Conservation (phyloP, 2,888 invertebrate species). For the Margaritifera margaritifera region DNA sequence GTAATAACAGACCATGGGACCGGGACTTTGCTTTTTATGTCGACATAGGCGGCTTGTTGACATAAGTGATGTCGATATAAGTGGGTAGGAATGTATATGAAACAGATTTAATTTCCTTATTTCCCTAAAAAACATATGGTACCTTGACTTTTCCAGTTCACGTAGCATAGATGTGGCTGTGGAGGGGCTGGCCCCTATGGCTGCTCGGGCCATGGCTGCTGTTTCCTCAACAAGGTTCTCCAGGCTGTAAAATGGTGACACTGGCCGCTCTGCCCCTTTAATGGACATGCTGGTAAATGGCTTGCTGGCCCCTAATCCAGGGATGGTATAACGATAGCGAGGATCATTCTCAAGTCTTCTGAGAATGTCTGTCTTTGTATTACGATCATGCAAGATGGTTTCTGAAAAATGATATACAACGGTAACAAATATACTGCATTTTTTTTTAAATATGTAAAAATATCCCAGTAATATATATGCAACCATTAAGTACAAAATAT, state of each 20-base stretch:
- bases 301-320: no score
- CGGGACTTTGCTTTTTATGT: no score
- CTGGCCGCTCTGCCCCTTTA: constrained; percentile 1
- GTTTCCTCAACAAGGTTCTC: constrained; percentile 61
- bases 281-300: no score
- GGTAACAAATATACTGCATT: background rate
- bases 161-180: constrained; percentile 44
- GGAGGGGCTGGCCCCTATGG: constrained; percentile 55
- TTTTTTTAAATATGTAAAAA: no score
- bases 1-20: no score
- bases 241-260: constrained; percentile 49
- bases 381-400: background rate
- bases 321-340: constrained; percentile 20
- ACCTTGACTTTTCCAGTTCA: constrained; percentile 34
- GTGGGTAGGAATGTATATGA: background rate
- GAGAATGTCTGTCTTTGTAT: constrained; percentile 27
- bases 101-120: no score
- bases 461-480: no score
- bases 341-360: constrained; percentile 33
- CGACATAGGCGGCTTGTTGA: no score
- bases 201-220: constrained; percentile 61
- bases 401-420: background rate
- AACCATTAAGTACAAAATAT: no score
- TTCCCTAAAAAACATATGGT: background rate
- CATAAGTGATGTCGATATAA: no score